A percentile compares a stretch with the other conserved stretches of the same genome.
Conservation (phyloP, 1,140 invertebrate species). For the Conus betulinus region DNA sequence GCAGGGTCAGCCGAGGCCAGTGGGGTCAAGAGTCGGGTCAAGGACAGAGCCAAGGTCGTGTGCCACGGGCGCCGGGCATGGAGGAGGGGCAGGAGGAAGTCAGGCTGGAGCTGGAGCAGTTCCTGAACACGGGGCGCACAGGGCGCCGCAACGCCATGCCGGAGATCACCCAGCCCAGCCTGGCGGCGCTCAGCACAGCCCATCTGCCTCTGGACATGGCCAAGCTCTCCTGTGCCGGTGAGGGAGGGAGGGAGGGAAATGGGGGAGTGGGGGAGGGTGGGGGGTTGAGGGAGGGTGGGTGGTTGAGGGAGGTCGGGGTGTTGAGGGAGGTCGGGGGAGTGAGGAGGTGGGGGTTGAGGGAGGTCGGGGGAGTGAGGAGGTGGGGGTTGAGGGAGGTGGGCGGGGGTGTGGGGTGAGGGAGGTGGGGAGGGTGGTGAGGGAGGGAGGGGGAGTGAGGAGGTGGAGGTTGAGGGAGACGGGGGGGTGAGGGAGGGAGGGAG, state of each 20-base stretch:
- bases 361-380: neutral
- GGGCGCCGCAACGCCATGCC: conserved; percentile 88
- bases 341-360: neutral
- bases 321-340: neutral
- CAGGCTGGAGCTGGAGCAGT: conserved; percentile 79
- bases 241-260: no score
- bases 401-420: neutral
- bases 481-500: no score
- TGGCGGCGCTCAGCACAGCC: conserved; percentile 82
- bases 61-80: no score
- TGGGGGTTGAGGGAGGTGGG: neutral
- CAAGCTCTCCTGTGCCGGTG: conserved; percentile 69
- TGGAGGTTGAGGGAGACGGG: no score
- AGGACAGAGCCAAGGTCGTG: neutral
- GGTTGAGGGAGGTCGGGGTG: neutral
- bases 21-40: neutral
- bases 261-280: no score
- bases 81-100: conserved; percentile 38
- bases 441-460: no score
- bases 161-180: conserved; percentile 81
- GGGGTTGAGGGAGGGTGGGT: no score
- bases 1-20: neutral
- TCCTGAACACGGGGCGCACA: conserved; percentile 85
- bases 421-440: neutral
- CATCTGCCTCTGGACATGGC: conserved; percentile 83